These are phyloP conservation scores for Drusus annulatus DNA, from an alignment of 1,140 invertebrate species.

Conservation along the genomic window DNA sequence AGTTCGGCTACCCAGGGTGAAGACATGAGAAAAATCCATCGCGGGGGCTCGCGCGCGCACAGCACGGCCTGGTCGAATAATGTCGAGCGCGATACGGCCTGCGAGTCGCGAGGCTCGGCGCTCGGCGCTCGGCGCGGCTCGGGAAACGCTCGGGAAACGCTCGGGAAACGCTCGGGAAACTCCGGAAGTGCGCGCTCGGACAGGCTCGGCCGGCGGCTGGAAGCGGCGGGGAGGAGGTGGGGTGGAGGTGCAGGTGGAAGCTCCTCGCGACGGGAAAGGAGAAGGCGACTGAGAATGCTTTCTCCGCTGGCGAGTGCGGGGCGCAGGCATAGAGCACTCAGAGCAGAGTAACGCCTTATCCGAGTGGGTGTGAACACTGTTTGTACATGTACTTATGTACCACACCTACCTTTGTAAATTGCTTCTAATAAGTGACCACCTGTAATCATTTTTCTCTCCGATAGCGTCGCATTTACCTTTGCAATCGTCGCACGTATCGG, in stretches of 20 bases:
- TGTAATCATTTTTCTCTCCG: neutral
- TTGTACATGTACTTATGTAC: neutral
- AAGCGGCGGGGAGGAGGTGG: no score
- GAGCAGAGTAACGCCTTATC: no score
- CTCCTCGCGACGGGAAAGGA: no score
- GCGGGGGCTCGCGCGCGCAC: slow-evolving; percentile 35
- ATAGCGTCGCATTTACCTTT: neutral
- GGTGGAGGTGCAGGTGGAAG: neutral
- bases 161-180: slow-evolving; percentile 5
- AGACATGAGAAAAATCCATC: slow-evolving; percentile 42
- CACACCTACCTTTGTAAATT: no score
- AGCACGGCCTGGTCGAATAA: slow-evolving; percentile 23
- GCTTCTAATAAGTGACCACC: neutral
- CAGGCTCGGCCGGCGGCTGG: slow-evolving; percentile 25
- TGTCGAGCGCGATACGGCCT: slow-evolving; percentile 26
- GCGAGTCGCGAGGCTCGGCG: slow-evolving; percentile 2
- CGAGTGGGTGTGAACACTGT: neutral
- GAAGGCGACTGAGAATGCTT: no score
- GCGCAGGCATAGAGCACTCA: neutral
- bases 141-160: neutral
- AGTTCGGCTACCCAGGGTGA: slow-evolving; percentile 24
- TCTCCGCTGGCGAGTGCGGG: neutral
- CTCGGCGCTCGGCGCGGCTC: slow-evolving; percentile 2
- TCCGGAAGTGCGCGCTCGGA: slow-evolving; percentile 18
- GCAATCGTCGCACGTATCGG: neutral